These are phyloP conservation scores for Notospermus geniculatus DNA, from an alignment of 1,140 invertebrate genomes.

Conservation along the genomic window DNA sequence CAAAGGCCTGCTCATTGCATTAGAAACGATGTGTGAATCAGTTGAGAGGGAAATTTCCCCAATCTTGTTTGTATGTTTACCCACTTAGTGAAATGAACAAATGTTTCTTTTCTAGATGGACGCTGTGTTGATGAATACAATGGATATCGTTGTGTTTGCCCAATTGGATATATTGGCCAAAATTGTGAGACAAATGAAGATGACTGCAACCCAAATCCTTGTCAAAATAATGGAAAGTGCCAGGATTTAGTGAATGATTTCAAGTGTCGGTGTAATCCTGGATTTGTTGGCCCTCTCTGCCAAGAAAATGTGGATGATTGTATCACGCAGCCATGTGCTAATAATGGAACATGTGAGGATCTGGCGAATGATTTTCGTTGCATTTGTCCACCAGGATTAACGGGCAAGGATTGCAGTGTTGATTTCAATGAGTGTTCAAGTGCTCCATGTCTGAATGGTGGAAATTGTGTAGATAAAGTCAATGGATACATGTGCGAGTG, in stretches of 20 bases:
- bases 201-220: slow-evolving; percentile 58
- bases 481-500: slow-evolving; percentile 36
- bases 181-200: slow-evolving; percentile 25
- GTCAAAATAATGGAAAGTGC: slow-evolving; percentile 87
- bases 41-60: too few species aligned
- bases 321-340: slow-evolving; percentile 40
- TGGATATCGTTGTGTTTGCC: slow-evolving; percentile 75
- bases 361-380: slow-evolving; percentile 73
- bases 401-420: slow-evolving; percentile 87
- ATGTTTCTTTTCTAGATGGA: slow-evolving; percentile 30
- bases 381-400: slow-evolving; percentile 84
- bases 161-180: slow-evolving; percentile 45
- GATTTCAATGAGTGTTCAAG: slow-evolving; percentile 64
- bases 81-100: too few species aligned
- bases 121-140: slow-evolving; percentile 69
- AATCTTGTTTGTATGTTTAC: too few species aligned
- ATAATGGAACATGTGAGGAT: slow-evolving; percentile 47
- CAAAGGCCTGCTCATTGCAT: too few species aligned
- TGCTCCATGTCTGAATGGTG: slow-evolving; percentile 56
- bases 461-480: slow-evolving; percentile 22
- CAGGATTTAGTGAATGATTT: slow-evolving; percentile 63
- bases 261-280: slow-evolving; percentile 79
- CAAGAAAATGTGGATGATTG: slow-evolving; percentile 58
- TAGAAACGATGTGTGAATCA: too few species aligned
- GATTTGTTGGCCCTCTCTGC: slow-evolving; percentile 80